Evolutionary conservation across 1,140 invertebrate species (phyloP).

Genomic region (Dendroctonus valens): DNA sequence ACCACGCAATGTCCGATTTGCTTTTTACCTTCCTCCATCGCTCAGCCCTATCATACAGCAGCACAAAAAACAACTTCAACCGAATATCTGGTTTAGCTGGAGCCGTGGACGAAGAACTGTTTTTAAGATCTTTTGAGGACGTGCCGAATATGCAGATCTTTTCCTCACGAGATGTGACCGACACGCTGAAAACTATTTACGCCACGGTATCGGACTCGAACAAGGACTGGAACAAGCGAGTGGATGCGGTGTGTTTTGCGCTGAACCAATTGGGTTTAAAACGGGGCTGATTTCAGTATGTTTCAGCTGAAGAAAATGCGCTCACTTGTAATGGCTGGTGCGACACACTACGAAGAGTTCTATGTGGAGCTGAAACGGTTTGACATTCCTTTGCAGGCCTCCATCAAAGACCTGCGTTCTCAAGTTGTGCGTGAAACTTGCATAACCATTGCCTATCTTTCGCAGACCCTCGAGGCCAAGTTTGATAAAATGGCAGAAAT

Average conservation of each 20-base stretch:
- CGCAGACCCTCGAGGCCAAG: slow-evolving; percentile 77
- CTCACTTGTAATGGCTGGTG: slow-evolving; percentile 77
- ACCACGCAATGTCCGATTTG: too few relatives aligned
- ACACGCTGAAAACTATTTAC: slow-evolving; percentile 74
- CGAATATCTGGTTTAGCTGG: slow-evolving; percentile 60
- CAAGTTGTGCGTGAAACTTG: slow-evolving; percentile 91
- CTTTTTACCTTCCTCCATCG: too few relatives aligned
- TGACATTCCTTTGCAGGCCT: slow-evolving; percentile 77
- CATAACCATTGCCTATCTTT: slow-evolving; percentile 89
- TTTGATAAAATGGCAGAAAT: slow-evolving; percentile 83
- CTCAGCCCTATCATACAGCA: too few relatives aligned
- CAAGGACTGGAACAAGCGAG: slow-evolving; percentile 90
- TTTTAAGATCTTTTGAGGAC: slow-evolving; percentile 82
- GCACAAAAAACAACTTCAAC: background rate
- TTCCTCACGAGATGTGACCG: slow-evolving; percentile 79
- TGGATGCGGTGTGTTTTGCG: slow-evolving; percentile 70
- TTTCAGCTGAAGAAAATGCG: slow-evolving; percentile 81
- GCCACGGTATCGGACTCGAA: slow-evolving; percentile 75
- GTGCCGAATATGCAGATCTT: slow-evolving; percentile 81
- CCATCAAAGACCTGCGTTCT: slow-evolving; percentile 87
- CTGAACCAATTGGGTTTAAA: slow-evolving; percentile 5
- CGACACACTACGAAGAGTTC: slow-evolving; percentile 80
- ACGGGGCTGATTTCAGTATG: slow-evolving; percentile 14
- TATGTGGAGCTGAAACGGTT: slow-evolving; percentile 72
- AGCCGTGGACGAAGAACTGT: slow-evolving; percentile 85